phyloP scores from a whole-genome alignment of 1,140 invertebrate species.

The Gonioctena quinquepunctata region DNA sequence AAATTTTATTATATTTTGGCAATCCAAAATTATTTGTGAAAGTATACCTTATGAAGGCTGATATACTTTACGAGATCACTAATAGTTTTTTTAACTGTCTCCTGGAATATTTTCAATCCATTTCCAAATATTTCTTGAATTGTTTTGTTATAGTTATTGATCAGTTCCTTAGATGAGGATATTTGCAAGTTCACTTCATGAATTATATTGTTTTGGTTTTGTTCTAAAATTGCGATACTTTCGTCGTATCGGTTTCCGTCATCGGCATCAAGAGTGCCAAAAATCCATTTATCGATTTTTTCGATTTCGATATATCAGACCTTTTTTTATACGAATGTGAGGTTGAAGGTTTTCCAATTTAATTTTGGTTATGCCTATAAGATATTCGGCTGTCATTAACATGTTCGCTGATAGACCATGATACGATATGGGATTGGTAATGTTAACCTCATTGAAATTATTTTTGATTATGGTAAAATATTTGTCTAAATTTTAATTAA shows the following conservation, averaged over 20 bases:
- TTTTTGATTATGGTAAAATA: neutral
- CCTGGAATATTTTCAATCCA: neutral
- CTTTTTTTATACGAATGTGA: neutral
- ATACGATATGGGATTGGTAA: slow-evolving; percentile 3
- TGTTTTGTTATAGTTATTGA: neutral
- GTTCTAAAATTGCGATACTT: too few relatives aligned
- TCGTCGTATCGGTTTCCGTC: too few relatives aligned
- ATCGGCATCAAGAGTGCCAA: too few relatives aligned
- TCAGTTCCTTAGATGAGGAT: neutral
- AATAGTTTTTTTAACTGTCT: neutral
- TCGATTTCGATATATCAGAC: too few relatives aligned
- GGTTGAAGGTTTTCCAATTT: slow-evolving; percentile 4
- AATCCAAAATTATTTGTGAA: neutral
- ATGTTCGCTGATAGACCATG: neutral
- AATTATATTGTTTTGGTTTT: too few relatives aligned
- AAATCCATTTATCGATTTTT: too few relatives aligned
- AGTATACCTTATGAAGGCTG: neutral
- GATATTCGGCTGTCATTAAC: neutral
- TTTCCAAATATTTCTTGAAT: neutral
- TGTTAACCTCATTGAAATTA: neutral
- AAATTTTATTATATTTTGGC: neutral
- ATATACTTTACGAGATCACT: too few relatives aligned
- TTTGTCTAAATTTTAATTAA: neutral
- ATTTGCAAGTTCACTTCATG: too few relatives aligned
- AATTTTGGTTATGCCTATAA: neutral